Evolutionary conservation across 2,888 invertebrate genomes (phyloP), one percentile per base, ranked within the genome.

Genomic region (Gymnocheta viridis): DNA sequence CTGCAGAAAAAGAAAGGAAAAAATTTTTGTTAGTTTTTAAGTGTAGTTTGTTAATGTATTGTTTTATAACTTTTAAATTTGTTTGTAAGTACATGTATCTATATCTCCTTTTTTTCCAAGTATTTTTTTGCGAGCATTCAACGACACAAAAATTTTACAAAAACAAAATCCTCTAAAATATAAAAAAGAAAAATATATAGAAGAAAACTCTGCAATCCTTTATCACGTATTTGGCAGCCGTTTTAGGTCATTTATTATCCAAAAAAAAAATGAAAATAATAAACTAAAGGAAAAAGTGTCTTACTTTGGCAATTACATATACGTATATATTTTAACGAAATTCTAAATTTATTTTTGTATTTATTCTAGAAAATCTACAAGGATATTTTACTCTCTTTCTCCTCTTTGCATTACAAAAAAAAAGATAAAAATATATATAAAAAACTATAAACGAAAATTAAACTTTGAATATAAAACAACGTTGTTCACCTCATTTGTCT

Each of bases 1-100:
- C 32, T 44, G 49, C 38, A 35, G 35, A 32, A 58, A 58, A 24
- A 47, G 62, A 38, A 54, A 44, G 17, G 32, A 38, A 54, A 67
- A 29, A 56, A 24, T 22, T 76, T 14, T 66, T 58, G 35, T 35
- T 78, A 79, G 56, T 72, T 69, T 67, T 78, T 82, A 81, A 86
- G 80, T 82, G 79, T 83, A 83, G 82, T 74, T 86, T 77, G 81
- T 82, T 85, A 83, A 74, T 83, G 70, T 79, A 83, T 80, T 80
- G 66, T 82, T 82, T 76, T 64, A 83, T 70, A 79, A 82, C 82
- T 85, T 79, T 78, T 78, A 74, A 79, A 85, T 79, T 85, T 79
- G 82, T 82, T 74, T 79, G 78, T 85, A 85, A 85, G 79, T 79
- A 76, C 27, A 58, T 51, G 41, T 62, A 66, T 72, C 62, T 79